Percentiles rank a stretch among this genome's conserved stretches.
Conservation (phyloP, 2,113 vertebrate species). For the Dasyurus viverrinus region DNA sequence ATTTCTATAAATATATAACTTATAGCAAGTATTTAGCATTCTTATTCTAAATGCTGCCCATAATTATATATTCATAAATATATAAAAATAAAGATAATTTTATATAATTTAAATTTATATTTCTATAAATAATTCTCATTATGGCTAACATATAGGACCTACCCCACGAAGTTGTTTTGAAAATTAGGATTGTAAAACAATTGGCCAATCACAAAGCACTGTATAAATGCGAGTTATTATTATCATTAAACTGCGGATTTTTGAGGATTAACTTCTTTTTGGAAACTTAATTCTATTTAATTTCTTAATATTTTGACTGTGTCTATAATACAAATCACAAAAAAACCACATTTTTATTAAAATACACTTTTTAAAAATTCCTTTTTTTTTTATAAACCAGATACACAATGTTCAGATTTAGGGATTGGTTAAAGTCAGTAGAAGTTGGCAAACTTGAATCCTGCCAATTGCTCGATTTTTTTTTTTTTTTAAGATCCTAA, state of each 20-base stretch:
- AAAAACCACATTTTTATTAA: constrained; percentile 38
- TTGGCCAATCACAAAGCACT: not conserved
- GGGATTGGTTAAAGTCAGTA: not conserved
- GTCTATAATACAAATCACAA: not conserved
- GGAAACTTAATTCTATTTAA: constrained; percentile 1
- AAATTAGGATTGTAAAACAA: not conserved
- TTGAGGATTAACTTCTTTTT: not conserved
- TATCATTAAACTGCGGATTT: not conserved
- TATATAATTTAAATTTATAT: not conserved
- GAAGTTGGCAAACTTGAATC: constrained; percentile 17
- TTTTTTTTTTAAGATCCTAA: constrained; percentile 32
- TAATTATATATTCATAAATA: not conserved
- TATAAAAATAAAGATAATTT: not conserved
- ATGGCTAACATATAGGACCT: not conserved
- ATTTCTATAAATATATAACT: not conserved
- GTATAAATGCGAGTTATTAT: not conserved
- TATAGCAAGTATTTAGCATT: not conserved
- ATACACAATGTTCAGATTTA: constrained; percentile 2
- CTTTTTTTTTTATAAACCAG: constrained; percentile 14
- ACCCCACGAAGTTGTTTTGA: not conserved
- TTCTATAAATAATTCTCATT: not conserved
- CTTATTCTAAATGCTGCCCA: not conserved
- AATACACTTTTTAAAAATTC: not conserved
- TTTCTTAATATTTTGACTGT: not conserved
- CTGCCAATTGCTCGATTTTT: constrained; percentile 12